Percentiles rank a stretch among this genome's conserved stretches.
These are phyloP conservation scores for Acronicta alni DNA, from an alignment of 2,888 invertebrate species.

Conservation along the genomic window DNA sequence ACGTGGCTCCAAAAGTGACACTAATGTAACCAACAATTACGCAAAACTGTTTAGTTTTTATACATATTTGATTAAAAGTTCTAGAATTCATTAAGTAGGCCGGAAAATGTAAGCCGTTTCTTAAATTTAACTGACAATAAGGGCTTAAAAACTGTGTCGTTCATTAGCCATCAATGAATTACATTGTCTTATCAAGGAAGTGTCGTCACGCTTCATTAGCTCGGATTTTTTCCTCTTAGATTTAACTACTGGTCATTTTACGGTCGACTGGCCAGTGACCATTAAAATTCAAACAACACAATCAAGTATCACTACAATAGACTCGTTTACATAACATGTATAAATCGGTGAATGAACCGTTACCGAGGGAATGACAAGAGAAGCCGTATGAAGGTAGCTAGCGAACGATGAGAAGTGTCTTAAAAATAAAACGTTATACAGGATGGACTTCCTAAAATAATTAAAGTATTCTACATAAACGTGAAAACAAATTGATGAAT, in stretches of 20 bases:
- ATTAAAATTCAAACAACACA: constrained; percentile 53
- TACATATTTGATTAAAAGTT: no score
- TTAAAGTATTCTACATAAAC: no score
- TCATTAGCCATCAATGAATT: constrained; percentile 21
- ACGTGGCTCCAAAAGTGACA: no score
- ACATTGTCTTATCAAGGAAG: constrained; percentile 43
- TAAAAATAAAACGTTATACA: constrained; percentile 16
- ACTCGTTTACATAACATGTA: constrained; percentile 55
- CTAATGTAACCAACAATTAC: no score
- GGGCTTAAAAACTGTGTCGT: constrained; percentile 4
- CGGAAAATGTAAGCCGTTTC: background rate
- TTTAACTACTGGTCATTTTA: constrained; percentile 45
- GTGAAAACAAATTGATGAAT: no score
- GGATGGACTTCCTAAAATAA: no score
- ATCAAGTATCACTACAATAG: constrained; percentile 49
- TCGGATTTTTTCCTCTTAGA: constrained; percentile 22
- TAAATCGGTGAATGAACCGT: constrained; percentile 60
- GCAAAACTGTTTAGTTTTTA: no score
- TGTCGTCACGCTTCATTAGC: constrained; percentile 31
- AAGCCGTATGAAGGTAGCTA: constrained; percentile 56
- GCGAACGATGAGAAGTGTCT: constrained; percentile 14
- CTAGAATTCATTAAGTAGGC: no score
- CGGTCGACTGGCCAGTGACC: constrained; percentile 42
- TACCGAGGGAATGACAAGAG: constrained; percentile 41
- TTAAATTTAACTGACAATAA: background rate